Conservation (phyloP, 2,888 invertebrate genomes). For the Notocelia uddmanniana region DNA sequence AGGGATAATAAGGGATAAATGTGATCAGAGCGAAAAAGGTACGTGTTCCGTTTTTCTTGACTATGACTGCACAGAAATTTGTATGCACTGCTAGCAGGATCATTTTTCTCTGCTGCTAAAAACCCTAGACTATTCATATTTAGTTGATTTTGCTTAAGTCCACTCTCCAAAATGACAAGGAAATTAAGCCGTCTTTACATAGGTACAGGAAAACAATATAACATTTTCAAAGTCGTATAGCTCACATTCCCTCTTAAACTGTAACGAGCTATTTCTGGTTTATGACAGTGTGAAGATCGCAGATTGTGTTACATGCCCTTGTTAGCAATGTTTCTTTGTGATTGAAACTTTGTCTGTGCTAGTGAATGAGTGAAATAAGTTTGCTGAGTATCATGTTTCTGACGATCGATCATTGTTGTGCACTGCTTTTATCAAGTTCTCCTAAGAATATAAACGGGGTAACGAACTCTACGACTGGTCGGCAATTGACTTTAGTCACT, state of each 20-base stretch:
- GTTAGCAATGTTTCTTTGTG: constrained; percentile 59
- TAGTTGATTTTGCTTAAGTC: too few species aligned
- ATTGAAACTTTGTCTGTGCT: constrained; percentile 15
- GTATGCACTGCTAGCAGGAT: too few species aligned
- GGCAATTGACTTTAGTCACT: too few species aligned
- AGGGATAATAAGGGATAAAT: too few species aligned
- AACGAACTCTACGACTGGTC: too few species aligned
- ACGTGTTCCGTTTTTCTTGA: too few species aligned
- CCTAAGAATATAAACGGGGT: not conserved
- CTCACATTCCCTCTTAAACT: constrained; percentile 3
- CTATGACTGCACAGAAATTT: too few species aligned
- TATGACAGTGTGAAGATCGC: constrained; percentile 65
- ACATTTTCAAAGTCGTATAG: not conserved
- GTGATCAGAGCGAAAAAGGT: too few species aligned
- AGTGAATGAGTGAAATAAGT: not conserved
- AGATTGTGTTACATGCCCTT: constrained; percentile 68
- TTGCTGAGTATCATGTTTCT: not conserved
- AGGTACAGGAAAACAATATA: not conserved
- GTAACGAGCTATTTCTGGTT: constrained; percentile 48
- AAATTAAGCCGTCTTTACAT: too few species aligned
- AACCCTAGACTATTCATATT: too few species aligned
- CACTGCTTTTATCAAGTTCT: not conserved
- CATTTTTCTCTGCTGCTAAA: too few species aligned
- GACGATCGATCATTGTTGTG: constrained; percentile 2
- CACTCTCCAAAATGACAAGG: too few species aligned